Conservation (phyloP, 2,113 vertebrate genomes). For the Symphodus melops region DNA sequence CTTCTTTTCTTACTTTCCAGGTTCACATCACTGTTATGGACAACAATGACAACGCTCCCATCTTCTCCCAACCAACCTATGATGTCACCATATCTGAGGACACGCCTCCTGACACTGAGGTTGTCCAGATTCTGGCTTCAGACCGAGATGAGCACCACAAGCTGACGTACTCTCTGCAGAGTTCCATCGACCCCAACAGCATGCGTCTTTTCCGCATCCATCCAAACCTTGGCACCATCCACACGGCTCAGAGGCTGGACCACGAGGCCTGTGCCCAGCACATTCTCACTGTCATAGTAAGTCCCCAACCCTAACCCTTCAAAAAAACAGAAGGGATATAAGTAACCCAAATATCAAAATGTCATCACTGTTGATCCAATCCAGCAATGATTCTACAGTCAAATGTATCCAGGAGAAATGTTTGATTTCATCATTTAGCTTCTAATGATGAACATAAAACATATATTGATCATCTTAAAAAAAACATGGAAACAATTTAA, state of each 20-base stretch:
- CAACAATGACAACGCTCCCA: slow-evolving; percentile 95
- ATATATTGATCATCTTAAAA: neutral
- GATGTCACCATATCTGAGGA: slow-evolving; percentile 94
- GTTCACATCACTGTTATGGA: slow-evolving; percentile 94
- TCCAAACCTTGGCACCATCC: slow-evolving; percentile 87
- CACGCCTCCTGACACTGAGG: slow-evolving; percentile 90
- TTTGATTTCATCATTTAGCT: too few relatives aligned
- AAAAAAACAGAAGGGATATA: too few relatives aligned
- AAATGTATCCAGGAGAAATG: too few relatives aligned
- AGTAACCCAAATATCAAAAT: too few relatives aligned
- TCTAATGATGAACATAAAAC: neutral
- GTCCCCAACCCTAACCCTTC: too few relatives aligned
- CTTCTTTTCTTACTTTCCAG: slow-evolving; percentile 72
- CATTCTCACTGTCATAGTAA: slow-evolving; percentile 94
- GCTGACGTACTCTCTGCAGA: slow-evolving; percentile 91
- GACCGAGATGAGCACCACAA: slow-evolving; percentile 93
- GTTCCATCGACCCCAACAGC: slow-evolving; percentile 91
- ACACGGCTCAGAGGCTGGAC: slow-evolving; percentile 90
- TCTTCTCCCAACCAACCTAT: slow-evolving; percentile 93
- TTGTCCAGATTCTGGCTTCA: slow-evolving; percentile 92
- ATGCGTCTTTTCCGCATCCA: slow-evolving; percentile 93
- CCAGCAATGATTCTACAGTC: too few relatives aligned
- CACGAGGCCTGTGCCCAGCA: slow-evolving; percentile 94
- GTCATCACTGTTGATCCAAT: too few relatives aligned
- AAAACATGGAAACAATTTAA: neutral